Percentiles rank a stretch among this genome's conserved stretches.
Conservation (phyloP, 2,888 invertebrate genomes). For the Andrena minutula region DNA sequence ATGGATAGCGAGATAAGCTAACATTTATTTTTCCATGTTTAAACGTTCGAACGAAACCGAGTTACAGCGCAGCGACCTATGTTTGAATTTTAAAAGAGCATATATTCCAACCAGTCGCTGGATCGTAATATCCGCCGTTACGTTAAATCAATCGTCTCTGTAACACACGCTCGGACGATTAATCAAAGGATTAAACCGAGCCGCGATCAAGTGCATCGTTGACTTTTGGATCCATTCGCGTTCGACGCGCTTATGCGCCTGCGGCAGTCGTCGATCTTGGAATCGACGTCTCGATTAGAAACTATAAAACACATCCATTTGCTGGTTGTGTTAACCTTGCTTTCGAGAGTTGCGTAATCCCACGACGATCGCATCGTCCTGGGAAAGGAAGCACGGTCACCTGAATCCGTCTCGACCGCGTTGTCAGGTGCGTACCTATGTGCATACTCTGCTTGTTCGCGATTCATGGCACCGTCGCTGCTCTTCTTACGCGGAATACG, state of each 20-base stretch:
- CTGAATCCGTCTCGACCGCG: slow-evolving; percentile 1
- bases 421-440: background rate
- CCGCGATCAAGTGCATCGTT: background rate
- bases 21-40: slow-evolving; percentile 39
- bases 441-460: slow-evolving; percentile 1
- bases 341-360: slow-evolving; percentile 76
- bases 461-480: slow-evolving; percentile 1
- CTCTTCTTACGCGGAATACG: slow-evolving; percentile 16
- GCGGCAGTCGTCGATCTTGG: background rate
- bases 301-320: slow-evolving; percentile 39
- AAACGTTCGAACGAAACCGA: slow-evolving; percentile 15
- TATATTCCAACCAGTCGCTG: background rate
- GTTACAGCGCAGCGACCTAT: background rate
- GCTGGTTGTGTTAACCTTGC: slow-evolving; percentile 70
- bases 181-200: slow-evolving; percentile 13
- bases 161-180: slow-evolving; percentile 7
- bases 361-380: slow-evolving; percentile 53
- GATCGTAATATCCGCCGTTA: slow-evolving; percentile 18
- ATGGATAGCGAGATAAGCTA: slow-evolving; percentile 33
- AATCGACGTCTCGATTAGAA: background rate
- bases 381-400: background rate
- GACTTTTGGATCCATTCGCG: slow-evolving; percentile 11
- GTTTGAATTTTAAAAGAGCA: slow-evolving; percentile 7
- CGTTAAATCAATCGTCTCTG: slow-evolving; percentile 20
- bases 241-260: background rate